Conservation (phyloP, 2,113 vertebrate genomes). For the Orycteropus afer region DNA sequence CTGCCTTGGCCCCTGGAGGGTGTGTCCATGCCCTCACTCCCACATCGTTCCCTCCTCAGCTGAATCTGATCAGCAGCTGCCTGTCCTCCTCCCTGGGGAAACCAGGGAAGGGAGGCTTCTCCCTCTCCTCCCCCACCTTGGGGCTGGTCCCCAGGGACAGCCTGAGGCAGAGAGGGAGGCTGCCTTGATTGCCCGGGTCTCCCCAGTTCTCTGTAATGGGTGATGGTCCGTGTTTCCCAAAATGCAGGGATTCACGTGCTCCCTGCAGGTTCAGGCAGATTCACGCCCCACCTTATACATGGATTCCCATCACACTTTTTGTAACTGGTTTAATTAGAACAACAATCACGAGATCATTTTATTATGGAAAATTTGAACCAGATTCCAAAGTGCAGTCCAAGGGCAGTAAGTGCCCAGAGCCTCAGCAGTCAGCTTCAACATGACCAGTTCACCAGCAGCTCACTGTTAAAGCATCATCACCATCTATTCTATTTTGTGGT, state of each 20-base stretch:
- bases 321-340: slow-evolving; percentile 43
- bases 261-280: background rate
- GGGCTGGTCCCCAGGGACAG: background rate
- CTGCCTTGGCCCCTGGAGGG: background rate
- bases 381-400: background rate
- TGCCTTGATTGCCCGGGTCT: background rate
- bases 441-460: background rate
- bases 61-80: background rate
- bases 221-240: background rate
- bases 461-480: background rate
- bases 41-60: background rate
- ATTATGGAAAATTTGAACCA: slow-evolving; percentile 67
- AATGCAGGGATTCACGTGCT: background rate
- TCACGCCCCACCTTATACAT: background rate
- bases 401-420: slow-evolving; percentile 1
- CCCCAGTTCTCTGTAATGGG: background rate
- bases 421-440: slow-evolving; percentile 21
- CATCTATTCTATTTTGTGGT: background rate
- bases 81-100: background rate
- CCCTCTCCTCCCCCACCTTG: background rate
- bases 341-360: slow-evolving; percentile 6
- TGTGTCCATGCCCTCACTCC: background rate
- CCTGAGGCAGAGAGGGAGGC: background rate
- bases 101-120: background rate
- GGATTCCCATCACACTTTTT: slow-evolving; percentile 40